A percentile compares a stretch with the other conserved stretches of the same genome.
Evolutionary conservation across 2,797 vertebrate genomes (phyloP).

Genomic region (Somateria mollissima): DNA sequence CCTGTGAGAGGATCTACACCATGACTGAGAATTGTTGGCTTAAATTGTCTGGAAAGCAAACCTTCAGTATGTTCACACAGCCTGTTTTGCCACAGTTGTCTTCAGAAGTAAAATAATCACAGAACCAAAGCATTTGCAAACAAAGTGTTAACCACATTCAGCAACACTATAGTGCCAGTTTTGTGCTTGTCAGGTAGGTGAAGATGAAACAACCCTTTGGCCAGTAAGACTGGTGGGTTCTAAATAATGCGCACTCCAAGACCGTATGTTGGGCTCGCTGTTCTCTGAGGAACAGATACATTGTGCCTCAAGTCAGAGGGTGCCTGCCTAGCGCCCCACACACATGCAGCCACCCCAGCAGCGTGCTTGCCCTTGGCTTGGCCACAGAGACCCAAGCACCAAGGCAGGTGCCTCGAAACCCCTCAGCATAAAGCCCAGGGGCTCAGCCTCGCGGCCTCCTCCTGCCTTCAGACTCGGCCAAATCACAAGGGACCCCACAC

Average conservation of each 20-base stretch:
- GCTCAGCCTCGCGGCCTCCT: no score
- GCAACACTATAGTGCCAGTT: accelerated
- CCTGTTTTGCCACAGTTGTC: accelerated
- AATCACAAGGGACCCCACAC: no score
- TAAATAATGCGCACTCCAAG: not conserved
- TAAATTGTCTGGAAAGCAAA: not conserved
- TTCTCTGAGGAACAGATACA: not conserved
- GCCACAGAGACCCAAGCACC: no score
- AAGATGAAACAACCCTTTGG: no score
- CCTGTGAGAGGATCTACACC: not conserved
- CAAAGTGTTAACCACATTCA: not conserved
- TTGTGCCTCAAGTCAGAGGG: no score
- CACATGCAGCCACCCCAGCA: no score
- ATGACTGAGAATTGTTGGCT: not conserved
- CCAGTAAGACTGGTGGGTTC: accelerated
- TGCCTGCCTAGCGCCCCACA: no score
- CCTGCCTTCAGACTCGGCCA: not conserved
- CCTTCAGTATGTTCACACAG: not conserved
- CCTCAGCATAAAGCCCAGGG: no score
- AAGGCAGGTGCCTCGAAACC: not conserved
- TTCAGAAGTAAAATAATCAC: not conserved
- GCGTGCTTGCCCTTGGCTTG: no score
- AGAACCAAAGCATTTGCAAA: not conserved
- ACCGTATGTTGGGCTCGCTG: not conserved
- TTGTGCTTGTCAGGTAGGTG: accelerated